Conservation (phyloP, 2,888 invertebrate species). For the Tetranychus truncatus region DNA sequence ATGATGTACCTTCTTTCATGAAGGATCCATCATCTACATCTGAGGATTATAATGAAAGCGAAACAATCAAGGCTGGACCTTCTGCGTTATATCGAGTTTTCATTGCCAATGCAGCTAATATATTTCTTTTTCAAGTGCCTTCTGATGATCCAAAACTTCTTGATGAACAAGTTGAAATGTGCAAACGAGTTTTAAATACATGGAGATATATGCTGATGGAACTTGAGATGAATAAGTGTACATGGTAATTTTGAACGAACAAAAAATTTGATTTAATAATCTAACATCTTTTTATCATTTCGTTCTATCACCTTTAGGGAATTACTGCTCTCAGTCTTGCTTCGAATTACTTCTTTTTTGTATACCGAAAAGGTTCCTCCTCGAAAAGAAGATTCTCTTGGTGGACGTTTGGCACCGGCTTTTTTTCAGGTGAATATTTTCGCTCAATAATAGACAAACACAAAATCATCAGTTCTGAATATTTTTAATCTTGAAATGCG, state of each 20-base stretch:
- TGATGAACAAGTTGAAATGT: conserved; percentile 85
- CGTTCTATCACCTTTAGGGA: conserved; percentile 43
- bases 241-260: conserved; percentile 48
- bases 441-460: too few relatives aligned
- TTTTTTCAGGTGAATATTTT: conserved; percentile 33
- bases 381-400: conserved; percentile 46
- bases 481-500: neutral
- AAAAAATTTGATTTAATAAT: neutral
- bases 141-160: conserved; percentile 45
- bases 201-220: conserved; percentile 95
- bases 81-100: conserved; percentile 67
- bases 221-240: conserved; percentile 69
- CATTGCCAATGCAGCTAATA: conserved; percentile 84
- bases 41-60: conserved; percentile 13
- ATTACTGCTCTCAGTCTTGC: conserved; percentile 59
- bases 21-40: conserved; percentile 13
- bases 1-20: conserved; percentile 18
- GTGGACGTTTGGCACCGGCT: conserved; percentile 35
- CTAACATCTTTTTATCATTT: conserved; percentile 17
- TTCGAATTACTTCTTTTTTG: conserved; percentile 78
- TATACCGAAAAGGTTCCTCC: conserved; percentile 53
- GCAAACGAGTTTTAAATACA: conserved; percentile 83
- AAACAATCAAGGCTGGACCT: conserved; percentile 32
- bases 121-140: conserved; percentile 54
- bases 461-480: neutral